Conservation (phyloP, 2,113 vertebrate genomes). For the Conger conger region DNA sequence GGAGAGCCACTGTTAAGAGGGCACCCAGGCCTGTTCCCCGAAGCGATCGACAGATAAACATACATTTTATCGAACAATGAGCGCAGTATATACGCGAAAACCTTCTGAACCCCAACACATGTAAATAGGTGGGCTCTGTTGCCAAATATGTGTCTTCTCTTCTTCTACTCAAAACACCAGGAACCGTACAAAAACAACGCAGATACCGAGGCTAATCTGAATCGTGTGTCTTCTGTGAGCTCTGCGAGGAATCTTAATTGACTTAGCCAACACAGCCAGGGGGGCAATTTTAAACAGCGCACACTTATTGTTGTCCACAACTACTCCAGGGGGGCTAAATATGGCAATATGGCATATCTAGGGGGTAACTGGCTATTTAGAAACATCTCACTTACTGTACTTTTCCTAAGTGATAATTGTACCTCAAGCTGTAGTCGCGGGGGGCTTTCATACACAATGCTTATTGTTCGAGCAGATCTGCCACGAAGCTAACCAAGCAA, state of each 20-base stretch:
- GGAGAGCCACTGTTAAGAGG: not conserved
- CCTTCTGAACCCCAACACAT: not conserved
- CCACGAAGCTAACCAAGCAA: not conserved
- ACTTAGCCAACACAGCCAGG: constrained; percentile 25
- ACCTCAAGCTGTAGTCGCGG: not conserved
- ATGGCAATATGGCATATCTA: not conserved
- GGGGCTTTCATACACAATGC: not conserved
- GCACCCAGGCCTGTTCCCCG: not conserved
- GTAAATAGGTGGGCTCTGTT: not conserved
- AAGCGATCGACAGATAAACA: not conserved
- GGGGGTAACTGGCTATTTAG: not conserved
- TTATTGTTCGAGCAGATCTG: not conserved
- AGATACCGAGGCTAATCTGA: constrained; percentile 35
- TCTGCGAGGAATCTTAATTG: constrained; percentile 39
- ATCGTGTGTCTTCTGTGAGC: constrained; percentile 36
- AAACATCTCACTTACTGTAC: not conserved
- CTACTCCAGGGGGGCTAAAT: not conserved
- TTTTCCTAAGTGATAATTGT: not conserved
- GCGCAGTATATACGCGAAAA: not conserved
- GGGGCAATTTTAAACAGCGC: constrained; percentile 14
- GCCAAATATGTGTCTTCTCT: not conserved
- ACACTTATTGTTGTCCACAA: not conserved
- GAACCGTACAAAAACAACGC: constrained; percentile 3
- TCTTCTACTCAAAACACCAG: not conserved
- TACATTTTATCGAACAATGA: not conserved